phyloP scores from a whole-genome alignment of 2,888 invertebrate species.

The Hydrotaea cyrtoneurina region DNA sequence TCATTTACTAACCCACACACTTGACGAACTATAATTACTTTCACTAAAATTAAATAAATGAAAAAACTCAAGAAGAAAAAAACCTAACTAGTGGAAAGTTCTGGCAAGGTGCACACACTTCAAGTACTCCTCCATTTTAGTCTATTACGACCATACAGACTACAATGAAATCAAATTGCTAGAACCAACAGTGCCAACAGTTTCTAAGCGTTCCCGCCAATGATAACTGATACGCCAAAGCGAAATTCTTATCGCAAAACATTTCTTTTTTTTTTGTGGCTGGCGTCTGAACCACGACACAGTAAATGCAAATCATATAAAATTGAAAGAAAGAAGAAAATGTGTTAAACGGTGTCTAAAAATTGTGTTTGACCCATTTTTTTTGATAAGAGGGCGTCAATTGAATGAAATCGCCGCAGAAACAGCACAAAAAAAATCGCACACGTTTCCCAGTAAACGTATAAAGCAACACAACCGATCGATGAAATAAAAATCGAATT shows the following conservation, averaged over 20 bases:
- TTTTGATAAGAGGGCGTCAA: constrained; percentile 54
- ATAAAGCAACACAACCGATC: not conserved
- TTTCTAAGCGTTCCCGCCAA: not conserved
- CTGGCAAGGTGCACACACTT: too few species aligned
- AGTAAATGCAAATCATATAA: constrained; percentile 11
- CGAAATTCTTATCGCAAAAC: not conserved
- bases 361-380: constrained; percentile 57
- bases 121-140: too few species aligned
- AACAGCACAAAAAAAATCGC: not conserved
- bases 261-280: not conserved
- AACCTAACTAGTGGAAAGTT: too few species aligned
- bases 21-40: too few species aligned
- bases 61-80: too few species aligned
- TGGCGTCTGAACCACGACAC: not conserved
- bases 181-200: not conserved
- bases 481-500: not conserved
- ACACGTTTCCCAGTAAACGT: constrained; percentile 8
- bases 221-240: not conserved
- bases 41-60: too few species aligned
- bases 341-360: constrained; percentile 3
- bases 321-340: not conserved
- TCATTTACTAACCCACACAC: too few species aligned
- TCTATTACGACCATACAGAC: too few species aligned
- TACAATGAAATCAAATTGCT: too few species aligned
- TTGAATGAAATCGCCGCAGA: constrained; percentile 8